Percentiles rank a stretch among this genome's conserved stretches.
phyloP scores from a whole-genome alignment of 2,113 vertebrate species.

The Phaethornis superciliosus region DNA sequence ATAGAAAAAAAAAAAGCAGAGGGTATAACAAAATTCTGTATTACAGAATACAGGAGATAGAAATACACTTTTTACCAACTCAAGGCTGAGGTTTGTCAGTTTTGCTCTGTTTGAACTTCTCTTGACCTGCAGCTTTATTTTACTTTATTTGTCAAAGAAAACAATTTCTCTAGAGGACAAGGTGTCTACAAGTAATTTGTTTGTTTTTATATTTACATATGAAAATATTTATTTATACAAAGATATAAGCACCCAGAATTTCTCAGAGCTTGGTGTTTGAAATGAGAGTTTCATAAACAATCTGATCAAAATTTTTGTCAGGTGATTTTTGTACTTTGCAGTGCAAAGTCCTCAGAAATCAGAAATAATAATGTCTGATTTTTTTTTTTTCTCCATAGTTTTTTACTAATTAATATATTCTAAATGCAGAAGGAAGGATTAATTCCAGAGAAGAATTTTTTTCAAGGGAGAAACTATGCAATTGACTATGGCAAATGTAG shows the following conservation, averaged over 20 bases:
- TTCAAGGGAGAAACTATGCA: neutral
- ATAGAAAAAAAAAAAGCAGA: constrained; percentile 14
- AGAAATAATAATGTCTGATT: neutral
- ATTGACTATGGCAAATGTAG: neutral
- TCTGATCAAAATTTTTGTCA: neutral
- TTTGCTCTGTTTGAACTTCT: neutral
- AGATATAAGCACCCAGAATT: neutral
- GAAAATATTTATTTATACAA: neutral
- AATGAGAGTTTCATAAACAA: neutral
- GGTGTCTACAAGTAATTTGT: neutral
- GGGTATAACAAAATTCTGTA: neutral
- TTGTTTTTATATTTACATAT: neutral
- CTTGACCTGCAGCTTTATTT: neutral
- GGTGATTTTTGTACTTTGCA: neutral
- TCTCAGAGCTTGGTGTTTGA: neutral
- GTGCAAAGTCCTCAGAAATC: neutral
- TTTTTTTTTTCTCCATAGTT: neutral
- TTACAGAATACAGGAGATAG: neutral
- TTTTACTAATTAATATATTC: neutral
- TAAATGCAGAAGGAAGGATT: neutral
- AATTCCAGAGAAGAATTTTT: neutral
- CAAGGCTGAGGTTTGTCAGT: neutral
- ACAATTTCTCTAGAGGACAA: neutral
- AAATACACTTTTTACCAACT: neutral
- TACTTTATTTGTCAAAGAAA: neutral